phyloP scores from a whole-genome alignment of 2,113 vertebrate genomes.

The Cavia porcellus region DNA sequence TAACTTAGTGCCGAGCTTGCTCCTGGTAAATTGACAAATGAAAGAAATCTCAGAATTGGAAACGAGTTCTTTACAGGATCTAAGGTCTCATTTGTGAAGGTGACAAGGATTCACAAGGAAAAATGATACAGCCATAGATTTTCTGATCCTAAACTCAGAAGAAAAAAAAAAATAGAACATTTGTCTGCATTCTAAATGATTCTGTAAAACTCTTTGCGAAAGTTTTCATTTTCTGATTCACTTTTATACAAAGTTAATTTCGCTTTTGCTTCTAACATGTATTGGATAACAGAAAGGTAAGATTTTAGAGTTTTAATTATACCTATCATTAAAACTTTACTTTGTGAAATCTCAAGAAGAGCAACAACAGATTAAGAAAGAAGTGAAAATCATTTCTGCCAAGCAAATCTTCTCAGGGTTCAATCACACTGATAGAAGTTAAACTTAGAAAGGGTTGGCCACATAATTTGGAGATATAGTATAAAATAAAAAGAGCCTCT shows the following conservation, averaged over 20 bases:
- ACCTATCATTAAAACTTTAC: not conserved
- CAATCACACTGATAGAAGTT: not conserved
- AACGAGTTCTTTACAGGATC: no score
- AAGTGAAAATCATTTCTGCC: not conserved
- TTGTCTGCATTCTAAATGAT: not conserved
- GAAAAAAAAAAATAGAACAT: not conserved
- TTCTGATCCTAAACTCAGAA: not conserved
- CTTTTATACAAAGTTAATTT: not conserved
- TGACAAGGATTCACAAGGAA: not conserved
- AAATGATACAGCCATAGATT: not conserved
- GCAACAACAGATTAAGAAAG: not conserved
- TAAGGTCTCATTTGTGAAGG: not conserved
- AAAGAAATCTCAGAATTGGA: not conserved
- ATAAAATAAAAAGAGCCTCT: not conserved
- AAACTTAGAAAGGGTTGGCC: not conserved
- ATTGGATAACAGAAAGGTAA: not conserved
- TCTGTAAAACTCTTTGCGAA: not conserved
- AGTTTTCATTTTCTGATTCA: not conserved
- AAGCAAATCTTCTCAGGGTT: not conserved
- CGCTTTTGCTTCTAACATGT: not conserved
- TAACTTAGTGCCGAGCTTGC: not conserved
- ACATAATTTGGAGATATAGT: not conserved
- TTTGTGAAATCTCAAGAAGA: not conserved
- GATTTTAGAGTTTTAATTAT: not conserved
- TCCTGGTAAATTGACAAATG: not conserved